Evolutionary conservation across 2,888 invertebrate species (phyloP).

Genomic region (Gastracanthus pulcherrimus): DNA sequence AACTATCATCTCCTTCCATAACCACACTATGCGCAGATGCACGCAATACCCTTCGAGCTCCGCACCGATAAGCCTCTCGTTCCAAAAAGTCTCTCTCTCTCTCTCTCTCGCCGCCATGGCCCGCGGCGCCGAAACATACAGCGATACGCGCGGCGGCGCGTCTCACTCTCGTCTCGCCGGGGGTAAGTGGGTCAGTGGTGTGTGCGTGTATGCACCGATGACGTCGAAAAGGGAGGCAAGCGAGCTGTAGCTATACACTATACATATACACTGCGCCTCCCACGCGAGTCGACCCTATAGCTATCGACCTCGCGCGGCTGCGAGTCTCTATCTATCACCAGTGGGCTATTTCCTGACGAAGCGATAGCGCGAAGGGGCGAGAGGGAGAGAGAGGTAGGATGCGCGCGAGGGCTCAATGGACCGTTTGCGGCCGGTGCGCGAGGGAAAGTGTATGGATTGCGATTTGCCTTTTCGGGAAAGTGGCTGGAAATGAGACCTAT

Average conservation of each 20-base stretch:
- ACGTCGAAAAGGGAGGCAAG: conserved; percentile 13
- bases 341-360: not conserved
- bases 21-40: too few species aligned
- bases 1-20: too few species aligned
- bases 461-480: not conserved
- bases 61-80: too few species aligned
- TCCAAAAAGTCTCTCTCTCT: too few species aligned
- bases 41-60: too few species aligned
- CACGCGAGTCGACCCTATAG: not conserved
- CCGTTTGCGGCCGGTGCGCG: not conserved
- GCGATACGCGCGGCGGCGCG: not conserved
- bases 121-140: not conserved
- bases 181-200: conserved; percentile 28
- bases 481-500: not conserved
- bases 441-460: too few species aligned
- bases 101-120: too few species aligned
- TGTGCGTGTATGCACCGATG: conserved; percentile 5
- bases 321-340: not conserved
- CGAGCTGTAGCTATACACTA: not conserved
- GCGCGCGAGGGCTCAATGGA: not conserved
- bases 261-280: not conserved
- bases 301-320: not conserved
- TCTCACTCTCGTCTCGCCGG: conserved; percentile 6
- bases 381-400: not conserved
- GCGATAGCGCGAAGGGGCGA: not conserved